These are phyloP conservation scores for Pseudochromis fuscus DNA, from an alignment of 2,797 vertebrate species.

Conservation along the genomic window DNA sequence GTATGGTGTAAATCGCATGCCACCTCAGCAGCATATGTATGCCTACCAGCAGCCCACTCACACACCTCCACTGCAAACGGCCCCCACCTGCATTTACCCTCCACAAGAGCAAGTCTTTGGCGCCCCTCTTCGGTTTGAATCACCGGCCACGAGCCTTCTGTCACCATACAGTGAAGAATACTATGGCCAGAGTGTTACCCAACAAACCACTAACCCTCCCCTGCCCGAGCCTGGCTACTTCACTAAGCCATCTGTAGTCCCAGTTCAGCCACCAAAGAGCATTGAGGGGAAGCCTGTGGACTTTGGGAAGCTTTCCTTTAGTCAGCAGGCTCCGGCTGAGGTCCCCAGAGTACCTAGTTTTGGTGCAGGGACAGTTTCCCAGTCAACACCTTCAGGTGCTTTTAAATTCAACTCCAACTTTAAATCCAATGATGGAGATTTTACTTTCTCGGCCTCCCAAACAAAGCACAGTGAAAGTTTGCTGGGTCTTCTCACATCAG, in stretches of 20 bases:
- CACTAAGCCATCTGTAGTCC: slow-evolving; percentile 89
- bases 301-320: slow-evolving; percentile 90
- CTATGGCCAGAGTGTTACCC: slow-evolving; percentile 89
- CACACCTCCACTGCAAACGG: slow-evolving; percentile 93
- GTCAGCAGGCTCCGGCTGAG: slow-evolving; percentile 86
- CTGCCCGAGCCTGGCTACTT: slow-evolving; percentile 98
- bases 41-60: slow-evolving; percentile 92
- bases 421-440: slow-evolving; percentile 98
- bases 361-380: slow-evolving; percentile 78
- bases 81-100: slow-evolving; percentile 92
- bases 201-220: slow-evolving; percentile 90
- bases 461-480: slow-evolving; percentile 91
- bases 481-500: slow-evolving; percentile 92
- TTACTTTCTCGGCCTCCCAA: slow-evolving; percentile 92
- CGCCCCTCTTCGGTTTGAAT: slow-evolving; percentile 92
- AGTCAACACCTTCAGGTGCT: slow-evolving; percentile 82
- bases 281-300: slow-evolving; percentile 89
- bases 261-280: slow-evolving; percentile 85
- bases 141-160: slow-evolving; percentile 90
- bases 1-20: slow-evolving; percentile 93
- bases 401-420: slow-evolving; percentile 99
- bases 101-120: slow-evolving; percentile 93
- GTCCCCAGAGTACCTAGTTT: slow-evolving; percentile 86
- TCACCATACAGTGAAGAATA: slow-evolving; percentile 95
- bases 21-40: slow-evolving; percentile 95